phyloP scores from a whole-genome alignment of 2,888 invertebrate genomes.

The Coelinius sp. region DNA sequence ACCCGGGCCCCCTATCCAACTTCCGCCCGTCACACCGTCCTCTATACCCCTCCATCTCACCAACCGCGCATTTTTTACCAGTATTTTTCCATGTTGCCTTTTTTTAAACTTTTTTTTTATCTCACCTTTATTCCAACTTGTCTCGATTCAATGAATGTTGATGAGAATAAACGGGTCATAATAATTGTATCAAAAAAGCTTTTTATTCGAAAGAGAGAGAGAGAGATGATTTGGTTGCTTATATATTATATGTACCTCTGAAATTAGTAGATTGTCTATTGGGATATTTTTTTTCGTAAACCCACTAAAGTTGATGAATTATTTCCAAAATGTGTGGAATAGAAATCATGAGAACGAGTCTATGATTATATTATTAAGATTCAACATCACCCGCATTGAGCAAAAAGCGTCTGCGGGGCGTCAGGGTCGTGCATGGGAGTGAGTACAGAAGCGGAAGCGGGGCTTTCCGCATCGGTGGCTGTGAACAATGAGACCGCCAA shows the following conservation, averaged over 20 bases:
- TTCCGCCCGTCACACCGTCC: neutral
- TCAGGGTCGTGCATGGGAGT: conserved; percentile 37
- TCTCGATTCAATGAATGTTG: neutral
- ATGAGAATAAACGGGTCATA: neutral
- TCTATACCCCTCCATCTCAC: conserved; percentile 12
- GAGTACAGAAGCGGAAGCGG: conserved; percentile 61
- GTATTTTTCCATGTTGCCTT: too few species aligned
- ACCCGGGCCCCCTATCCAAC: conserved; percentile 25
- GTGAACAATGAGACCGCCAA: conserved; percentile 64
- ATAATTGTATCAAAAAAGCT: too few species aligned
- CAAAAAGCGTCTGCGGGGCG: conserved; percentile 34
- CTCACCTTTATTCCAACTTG: neutral
- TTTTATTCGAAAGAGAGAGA: too few species aligned
- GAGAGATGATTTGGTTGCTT: too few species aligned
- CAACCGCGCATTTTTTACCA: conserved; percentile 37
- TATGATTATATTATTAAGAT: too few species aligned
- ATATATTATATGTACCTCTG: too few species aligned
- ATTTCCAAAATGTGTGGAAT: too few species aligned
- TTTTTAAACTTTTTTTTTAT: neutral
- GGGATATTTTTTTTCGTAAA: too few species aligned
- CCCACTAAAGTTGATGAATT: too few species aligned
- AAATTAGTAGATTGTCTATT: too few species aligned
- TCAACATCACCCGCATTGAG: neutral
- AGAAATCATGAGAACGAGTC: too few species aligned
- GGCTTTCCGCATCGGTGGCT: conserved; percentile 65